These are phyloP conservation scores for Desmophyllum pertusum DNA, from an alignment of 92 coral and sea anemone genomes.

Conservation along the genomic window DNA sequence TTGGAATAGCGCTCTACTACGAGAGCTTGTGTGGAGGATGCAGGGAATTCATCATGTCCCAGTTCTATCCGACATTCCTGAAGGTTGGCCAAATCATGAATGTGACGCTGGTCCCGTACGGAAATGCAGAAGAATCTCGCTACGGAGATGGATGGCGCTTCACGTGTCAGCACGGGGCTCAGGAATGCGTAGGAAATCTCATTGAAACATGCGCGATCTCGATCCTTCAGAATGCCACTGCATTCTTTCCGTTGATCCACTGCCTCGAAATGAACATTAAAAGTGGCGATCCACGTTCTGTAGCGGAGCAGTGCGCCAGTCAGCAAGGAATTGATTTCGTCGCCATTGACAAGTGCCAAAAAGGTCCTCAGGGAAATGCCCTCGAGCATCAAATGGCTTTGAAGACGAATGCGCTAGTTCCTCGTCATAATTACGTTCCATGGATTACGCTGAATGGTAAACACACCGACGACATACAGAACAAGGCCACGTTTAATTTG, in stretches of 20 bases:
- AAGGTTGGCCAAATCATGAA: slow-evolving; percentile 79
- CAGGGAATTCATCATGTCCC: slow-evolving; percentile 54
- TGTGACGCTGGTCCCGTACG: slow-evolving; percentile 76
- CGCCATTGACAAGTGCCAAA: slow-evolving; percentile 61
- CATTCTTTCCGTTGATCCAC: slow-evolving; percentile 77
- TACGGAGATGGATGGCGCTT: slow-evolving; percentile 62
- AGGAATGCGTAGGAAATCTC: slow-evolving; percentile 77
- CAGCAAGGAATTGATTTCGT: slow-evolving; percentile 66
- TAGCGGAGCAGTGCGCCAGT: slow-evolving; percentile 60
- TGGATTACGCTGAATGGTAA: slow-evolving; percentile 84
- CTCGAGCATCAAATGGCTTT: slow-evolving; percentile 83
- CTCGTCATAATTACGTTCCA: slow-evolving; percentile 76
- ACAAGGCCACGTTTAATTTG: slow-evolving; percentile 52
- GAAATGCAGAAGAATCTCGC: slow-evolving; percentile 67
- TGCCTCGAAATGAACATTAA: slow-evolving; percentile 62
- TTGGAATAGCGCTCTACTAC: slow-evolving; percentile 63
- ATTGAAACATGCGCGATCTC: slow-evolving; percentile 82
- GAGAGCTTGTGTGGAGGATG: slow-evolving; percentile 84
- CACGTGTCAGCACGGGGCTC: slow-evolving; percentile 75
- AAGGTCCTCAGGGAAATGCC: slow-evolving; percentile 63
- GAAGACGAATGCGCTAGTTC: slow-evolving; percentile 75
- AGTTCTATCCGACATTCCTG: slow-evolving; percentile 70
- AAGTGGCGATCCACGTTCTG: slow-evolving; percentile 31
- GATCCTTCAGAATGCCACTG: slow-evolving; percentile 49
- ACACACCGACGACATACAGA: slow-evolving; percentile 74